Base-by-base conservation (phyloP, 2,888 invertebrate species). In the Polyommatus icarus region DNA sequence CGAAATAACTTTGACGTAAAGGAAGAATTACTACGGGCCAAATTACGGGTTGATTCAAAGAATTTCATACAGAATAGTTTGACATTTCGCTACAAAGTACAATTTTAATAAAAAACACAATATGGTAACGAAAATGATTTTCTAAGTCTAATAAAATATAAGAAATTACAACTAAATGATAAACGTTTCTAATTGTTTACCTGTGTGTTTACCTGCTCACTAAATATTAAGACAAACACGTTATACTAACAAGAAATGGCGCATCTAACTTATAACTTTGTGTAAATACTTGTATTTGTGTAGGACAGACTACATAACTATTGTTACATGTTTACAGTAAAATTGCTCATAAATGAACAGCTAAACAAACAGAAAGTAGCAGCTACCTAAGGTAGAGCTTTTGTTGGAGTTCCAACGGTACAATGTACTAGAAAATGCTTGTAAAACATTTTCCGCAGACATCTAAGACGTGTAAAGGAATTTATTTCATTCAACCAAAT, bases 211-310 rank as follows among this genome's bases (percentile, higher is more conserved):
- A 40, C 10, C 8, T 72, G 71, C 10, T n/a, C n/a, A 71, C 71
- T 36, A 32, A 71, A 36, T 36, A 71, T 71, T 40, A 72, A 72
- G 72, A 72, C 20, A 40, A 40, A 40, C 40, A 72, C 32, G 36
- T 36, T 36, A 36, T n/a, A 12, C n/a, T 36, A 18, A 71, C 71
- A 71, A 71, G 71, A 36, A 71, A 71, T 72, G n/a, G 72, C n/a
- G n/a, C 40, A 40, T 72, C 20, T 40, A 40, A 72, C 72, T 18
- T 36, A 71, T 40, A 72, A 72, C 40, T 72, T n/a, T n/a, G 40
- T 36, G 72, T 72, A 72, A 72, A 72, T 40, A 72, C 36, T 4
- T 72, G 40, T 72, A 20, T 72, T 72, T 72, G 20, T 40, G n/a
- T 72, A 72, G 72, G 72, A 72, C 20, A 40, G 40, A 40, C 72